Base-by-base conservation (phyloP, 2,888 invertebrate species). In the Eupithecia abbreviata region DNA sequence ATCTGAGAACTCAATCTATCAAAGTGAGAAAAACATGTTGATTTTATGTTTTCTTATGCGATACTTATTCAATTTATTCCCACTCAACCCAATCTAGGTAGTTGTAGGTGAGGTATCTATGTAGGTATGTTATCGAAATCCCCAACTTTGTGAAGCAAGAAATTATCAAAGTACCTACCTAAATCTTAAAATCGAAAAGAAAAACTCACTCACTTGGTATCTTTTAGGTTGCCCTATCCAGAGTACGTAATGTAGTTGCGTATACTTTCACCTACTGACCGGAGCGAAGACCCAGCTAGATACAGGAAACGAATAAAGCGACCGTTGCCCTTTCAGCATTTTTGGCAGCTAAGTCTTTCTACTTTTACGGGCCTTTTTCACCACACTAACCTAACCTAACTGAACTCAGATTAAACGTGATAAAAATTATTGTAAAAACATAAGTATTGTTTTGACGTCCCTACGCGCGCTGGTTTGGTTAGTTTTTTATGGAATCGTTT, bases 271-370 rank as follows among this genome's bases (percentile, higher is more conserved):
- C 47, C 58, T 41, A 74, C 69, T 69, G 69, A 30, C 68, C 69
- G 69, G 30, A 30, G 5, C 71, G 67, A 43, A 49, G 42, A 73
- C 72, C 73, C 12, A 51, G 55, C 73, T 5, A 51, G 55, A 62
- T 74, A 71, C 72, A 71, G 65, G 72, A 69, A 80, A 72, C 49
- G 70, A 78, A 79, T 82, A 79, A 76, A 80, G 51, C 71, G 82
- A 69, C 43, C 81, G 55, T 78, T 82, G 81, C 77, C 80, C 77
- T 67, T 45, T 55, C 45, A 68, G 51, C 49, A 30, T 73, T 78
- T 80, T 78, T 76, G 78, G 79, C 41, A 66, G 6, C n/a, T 43
- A 43, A n/a, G 7, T n/a, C 10, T 62, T 12, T 9, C 62, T 30
- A 62, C 30, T 62, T 62, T 18, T 62, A 62, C 12, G 30, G 62